Evolutionary conservation across 2,113 vertebrate species (phyloP).

Genomic region (Rhinogobius similis): DNA sequence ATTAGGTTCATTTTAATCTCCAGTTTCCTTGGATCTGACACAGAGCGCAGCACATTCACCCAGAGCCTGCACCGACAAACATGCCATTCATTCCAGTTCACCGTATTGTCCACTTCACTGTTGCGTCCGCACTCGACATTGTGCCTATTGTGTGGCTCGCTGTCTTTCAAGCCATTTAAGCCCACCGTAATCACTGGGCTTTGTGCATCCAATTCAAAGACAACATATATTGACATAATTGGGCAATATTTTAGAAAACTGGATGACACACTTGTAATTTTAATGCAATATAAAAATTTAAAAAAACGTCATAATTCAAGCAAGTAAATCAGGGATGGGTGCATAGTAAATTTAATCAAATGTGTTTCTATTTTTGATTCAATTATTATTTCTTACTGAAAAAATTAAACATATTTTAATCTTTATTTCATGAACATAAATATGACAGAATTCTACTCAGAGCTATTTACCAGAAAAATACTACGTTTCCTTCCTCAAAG

Average conservation of each 20-base stretch:
- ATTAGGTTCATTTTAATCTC: constrained; percentile 64
- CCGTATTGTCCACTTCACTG: constrained; percentile 3
- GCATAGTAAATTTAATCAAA: no score
- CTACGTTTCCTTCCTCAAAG: no score
- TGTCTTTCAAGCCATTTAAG: neutral
- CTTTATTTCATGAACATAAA: no score
- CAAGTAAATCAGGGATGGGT: no score
- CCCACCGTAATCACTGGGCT: neutral
- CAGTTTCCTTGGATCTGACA: constrained; percentile 40
- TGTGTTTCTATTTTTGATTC: neutral
- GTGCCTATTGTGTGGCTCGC: neutral
- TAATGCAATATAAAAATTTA: no score
- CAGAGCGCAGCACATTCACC: constrained; percentile 20
- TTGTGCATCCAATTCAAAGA: neutral
- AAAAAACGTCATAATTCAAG: no score
- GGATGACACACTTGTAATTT: neutral
- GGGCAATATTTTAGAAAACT: neutral
- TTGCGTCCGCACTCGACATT: neutral
- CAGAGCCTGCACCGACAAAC: constrained; percentile 10
- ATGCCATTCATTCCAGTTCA: constrained; percentile 30
- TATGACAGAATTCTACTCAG: no score
- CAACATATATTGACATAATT: neutral
- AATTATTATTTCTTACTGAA: neutral
- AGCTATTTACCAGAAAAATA: no score
- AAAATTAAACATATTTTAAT: no score